Evolutionary conservation across 2,888 invertebrate species (phyloP).

Genomic region (Luperina testacea): DNA sequence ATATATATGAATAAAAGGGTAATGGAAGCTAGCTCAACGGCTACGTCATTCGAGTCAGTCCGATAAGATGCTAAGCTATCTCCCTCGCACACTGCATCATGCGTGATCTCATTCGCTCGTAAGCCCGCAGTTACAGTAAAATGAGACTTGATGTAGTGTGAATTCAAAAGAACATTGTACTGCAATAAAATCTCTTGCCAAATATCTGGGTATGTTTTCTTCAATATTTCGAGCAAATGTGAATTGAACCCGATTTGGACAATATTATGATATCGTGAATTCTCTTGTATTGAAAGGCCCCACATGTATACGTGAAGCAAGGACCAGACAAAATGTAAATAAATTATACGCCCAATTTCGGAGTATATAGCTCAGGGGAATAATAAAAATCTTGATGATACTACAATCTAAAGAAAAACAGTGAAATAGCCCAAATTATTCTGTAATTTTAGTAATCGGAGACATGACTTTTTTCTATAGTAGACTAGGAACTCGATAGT

Average conservation of each 20-base stretch:
- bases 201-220: slow-evolving; percentile 14
- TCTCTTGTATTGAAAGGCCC: neutral
- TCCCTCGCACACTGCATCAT: slow-evolving; percentile 35
- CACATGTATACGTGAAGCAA: neutral
- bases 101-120: slow-evolving; percentile 55
- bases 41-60: neutral
- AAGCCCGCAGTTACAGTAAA: slow-evolving; percentile 40
- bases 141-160: slow-evolving; percentile 23
- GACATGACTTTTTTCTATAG: neutral
- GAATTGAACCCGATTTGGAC: slow-evolving; percentile 8
- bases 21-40: neutral
- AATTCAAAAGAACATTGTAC: slow-evolving; percentile 9
- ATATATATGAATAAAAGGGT: neutral
- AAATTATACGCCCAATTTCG: neutral
- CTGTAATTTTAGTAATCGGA: neutral
- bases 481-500: neutral
- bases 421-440: neutral
- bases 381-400: neutral
- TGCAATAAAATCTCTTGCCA: slow-evolving; percentile 20
- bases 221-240: slow-evolving; percentile 1
- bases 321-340: neutral
- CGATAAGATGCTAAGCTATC: slow-evolving; percentile 35
- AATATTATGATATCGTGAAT: neutral
- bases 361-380: neutral
- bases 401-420: neutral